Conservation (phyloP, 2,888 invertebrate species). For the Biston betularia region DNA sequence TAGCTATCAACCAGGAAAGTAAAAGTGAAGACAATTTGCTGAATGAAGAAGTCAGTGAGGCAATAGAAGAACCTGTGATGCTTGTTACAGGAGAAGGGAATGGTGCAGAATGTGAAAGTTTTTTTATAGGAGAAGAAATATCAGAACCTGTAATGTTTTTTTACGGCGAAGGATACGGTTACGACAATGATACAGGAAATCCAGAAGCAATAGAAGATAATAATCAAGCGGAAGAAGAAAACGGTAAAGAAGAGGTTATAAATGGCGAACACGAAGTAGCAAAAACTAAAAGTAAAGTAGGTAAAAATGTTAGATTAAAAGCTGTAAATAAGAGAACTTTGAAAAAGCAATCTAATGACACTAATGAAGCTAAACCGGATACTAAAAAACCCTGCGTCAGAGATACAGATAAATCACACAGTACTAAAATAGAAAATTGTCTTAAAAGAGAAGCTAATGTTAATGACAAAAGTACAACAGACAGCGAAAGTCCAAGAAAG, state of each 20-base stretch:
- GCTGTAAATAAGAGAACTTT: constrained; percentile 72
- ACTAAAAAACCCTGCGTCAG: constrained; percentile 79
- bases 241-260: constrained; percentile 67
- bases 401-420: constrained; percentile 67
- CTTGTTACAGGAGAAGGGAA: constrained; percentile 89
- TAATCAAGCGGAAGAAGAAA: constrained; percentile 64
- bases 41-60: constrained; percentile 82
- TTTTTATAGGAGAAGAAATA: constrained; percentile 88
- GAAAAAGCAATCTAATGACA: constrained; percentile 76
- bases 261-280: constrained; percentile 75
- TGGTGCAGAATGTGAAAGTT: constrained; percentile 88
- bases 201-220: constrained; percentile 71
- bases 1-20: constrained; percentile 27
- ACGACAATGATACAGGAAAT: constrained; percentile 91
- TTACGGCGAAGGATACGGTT: constrained; percentile 90
- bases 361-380: constrained; percentile 68
- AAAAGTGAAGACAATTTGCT: constrained; percentile 29
- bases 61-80: constrained; percentile 91
- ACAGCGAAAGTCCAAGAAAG: constrained; percentile 67
- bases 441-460: constrained; percentile 62
- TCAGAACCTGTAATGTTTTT: constrained; percentile 90
- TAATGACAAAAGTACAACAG: constrained; percentile 69
- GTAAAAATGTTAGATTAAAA: constrained; percentile 68
- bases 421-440: constrained; percentile 66
- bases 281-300: constrained; percentile 66